These are phyloP conservation scores for Agrotis clavis DNA, from an alignment of 2,888 invertebrate genomes.

Conservation along the genomic window DNA sequence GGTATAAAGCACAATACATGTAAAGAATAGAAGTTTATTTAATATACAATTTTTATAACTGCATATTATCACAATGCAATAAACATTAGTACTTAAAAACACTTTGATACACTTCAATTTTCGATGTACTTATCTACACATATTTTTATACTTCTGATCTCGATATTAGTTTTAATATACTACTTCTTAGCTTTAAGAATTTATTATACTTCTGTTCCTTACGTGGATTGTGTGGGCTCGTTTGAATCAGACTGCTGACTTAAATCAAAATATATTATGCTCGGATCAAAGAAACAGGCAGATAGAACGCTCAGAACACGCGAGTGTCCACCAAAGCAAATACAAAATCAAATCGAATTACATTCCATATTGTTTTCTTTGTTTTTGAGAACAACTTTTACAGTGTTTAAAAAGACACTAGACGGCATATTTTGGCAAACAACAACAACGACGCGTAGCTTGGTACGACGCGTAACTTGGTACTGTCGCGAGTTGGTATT, in stretches of 20 bases:
- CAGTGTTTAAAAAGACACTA: no score
- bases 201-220: conserved; percentile 38
- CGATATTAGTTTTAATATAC: conserved; percentile 49
- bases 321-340: no score
- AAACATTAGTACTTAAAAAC: conserved; percentile 30
- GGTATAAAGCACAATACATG: conserved; percentile 42
- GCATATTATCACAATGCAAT: conserved; percentile 47
- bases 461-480: no score
- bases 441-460: no score
- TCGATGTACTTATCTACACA: conserved; percentile 48
- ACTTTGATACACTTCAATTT: conserved; percentile 44
- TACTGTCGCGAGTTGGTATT: no score
- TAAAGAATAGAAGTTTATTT: conserved; percentile 41
- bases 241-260: conserved; percentile 47
- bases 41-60: conserved; percentile 5
- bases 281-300: no score
- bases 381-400: no score
- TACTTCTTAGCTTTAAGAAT: conserved; percentile 42
- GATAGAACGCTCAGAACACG: no score
- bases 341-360: no score
- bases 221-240: conserved; percentile 47
- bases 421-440: no score
- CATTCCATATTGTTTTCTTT: no score
- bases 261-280: conserved; percentile 12
- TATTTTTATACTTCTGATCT: conserved; percentile 53